phyloP scores from a whole-genome alignment of 2,113 vertebrate species.

The Lophotis ruficrista region DNA sequence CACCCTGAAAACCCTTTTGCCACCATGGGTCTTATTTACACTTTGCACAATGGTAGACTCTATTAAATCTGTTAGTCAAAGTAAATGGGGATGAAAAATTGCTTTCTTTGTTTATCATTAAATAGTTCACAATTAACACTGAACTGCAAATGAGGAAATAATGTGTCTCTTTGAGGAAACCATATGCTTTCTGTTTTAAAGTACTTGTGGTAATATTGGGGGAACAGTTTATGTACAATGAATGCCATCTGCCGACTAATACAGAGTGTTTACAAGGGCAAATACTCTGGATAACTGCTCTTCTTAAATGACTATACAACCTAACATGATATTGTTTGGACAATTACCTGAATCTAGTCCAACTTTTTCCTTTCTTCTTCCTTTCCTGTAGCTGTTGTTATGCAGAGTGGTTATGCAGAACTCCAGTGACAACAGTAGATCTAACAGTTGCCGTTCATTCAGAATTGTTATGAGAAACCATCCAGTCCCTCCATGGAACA shows the following conservation, averaged over 20 bases:
- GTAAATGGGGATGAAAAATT: conserved; percentile 71
- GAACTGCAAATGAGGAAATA: conserved; percentile 74
- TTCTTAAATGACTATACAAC: conserved; percentile 38
- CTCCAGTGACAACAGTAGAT: not conserved
- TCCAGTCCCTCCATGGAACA: fast-evolving
- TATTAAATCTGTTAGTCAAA: conserved; percentile 51
- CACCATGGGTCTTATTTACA: conserved; percentile 7
- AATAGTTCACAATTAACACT: conserved; percentile 74
- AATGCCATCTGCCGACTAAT: conserved; percentile 80
- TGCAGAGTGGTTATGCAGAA: not conserved
- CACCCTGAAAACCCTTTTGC: not conserved
- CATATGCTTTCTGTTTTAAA: conserved; percentile 72
- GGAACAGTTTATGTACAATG: conserved; percentile 59
- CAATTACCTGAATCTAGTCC: conserved; percentile 12
- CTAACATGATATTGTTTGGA: not conserved
- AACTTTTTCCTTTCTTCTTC: not conserved
- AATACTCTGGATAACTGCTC: conserved; percentile 37
- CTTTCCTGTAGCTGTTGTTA: not conserved
- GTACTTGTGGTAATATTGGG: conserved; percentile 25
- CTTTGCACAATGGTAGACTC: conserved; percentile 27
- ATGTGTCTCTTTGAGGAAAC: conserved; percentile 69
- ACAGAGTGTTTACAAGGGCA: conserved; percentile 67
- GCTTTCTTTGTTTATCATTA: conserved; percentile 67
- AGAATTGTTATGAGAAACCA: not conserved
- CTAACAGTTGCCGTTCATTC: not conserved